Base-by-base conservation (phyloP, 1,140 invertebrate species). In the Nasonia longicornis region DNA sequence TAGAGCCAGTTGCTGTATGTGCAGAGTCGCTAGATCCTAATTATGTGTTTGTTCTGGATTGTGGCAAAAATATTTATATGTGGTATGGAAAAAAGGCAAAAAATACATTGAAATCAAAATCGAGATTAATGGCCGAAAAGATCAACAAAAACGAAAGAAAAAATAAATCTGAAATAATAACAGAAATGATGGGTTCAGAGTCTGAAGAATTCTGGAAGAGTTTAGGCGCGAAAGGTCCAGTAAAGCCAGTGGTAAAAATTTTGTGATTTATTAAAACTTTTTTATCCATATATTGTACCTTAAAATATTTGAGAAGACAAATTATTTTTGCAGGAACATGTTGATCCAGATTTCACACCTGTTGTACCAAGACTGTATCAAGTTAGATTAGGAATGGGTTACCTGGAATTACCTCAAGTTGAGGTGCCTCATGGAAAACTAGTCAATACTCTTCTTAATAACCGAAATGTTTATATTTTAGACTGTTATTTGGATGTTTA, bases 61-160 rank as follows among this genome's bases (percentile, higher is more conserved):
- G 93, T 76, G 97, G 97, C 10, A 93, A 94, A 71, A 95, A 94
- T 86, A 96, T 99, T 82, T 98, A 94, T 89, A 93, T 99, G 80
- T 99, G 98, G 98, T 95, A 94, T 88, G 98, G 99, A 14, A 95
- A 95, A 83, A 96, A 95, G 86, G 95, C 97, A 0, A 99, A 98
- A 90, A 98, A 97, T 86, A 98, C 98, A 0, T 92, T 99, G 0
- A 97, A 97, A 87, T 98, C 97, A 0, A 99, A 99, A 91, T 95
- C 97, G 0, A 93, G 98, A 75, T 91, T 99, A 4, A 95, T 99
- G 92, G 96, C 98, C 2, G 99, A 99, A 89, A 99, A 99, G 90
- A 98, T 99, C 58, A 99, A 99, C 89, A 99, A 99, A 91, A 97
- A 98, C 89, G 99, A 99, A 91, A 91, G 98, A 26, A 99, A 99